Evolutionary conservation across 2,888 invertebrate species (phyloP).

Genomic region (Schizotus pectinicornis): DNA sequence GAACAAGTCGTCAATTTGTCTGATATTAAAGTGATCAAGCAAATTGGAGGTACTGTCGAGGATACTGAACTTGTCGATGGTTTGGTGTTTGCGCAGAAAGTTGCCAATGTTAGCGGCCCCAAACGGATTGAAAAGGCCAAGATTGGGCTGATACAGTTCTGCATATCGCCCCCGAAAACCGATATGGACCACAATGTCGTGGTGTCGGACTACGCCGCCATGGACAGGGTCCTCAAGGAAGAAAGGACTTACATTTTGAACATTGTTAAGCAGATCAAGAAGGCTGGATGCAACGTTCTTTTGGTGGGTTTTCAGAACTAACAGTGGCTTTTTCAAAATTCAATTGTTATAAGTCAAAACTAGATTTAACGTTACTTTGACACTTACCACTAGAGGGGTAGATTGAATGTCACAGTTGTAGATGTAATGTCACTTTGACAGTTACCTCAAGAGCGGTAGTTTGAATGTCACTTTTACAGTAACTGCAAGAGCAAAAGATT

Average conservation of each 20-base stretch:
- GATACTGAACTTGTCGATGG: conserved; percentile 96
- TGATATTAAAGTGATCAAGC: conserved; percentile 96
- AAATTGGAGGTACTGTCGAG: conserved; percentile 96
- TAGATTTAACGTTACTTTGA: too few species aligned
- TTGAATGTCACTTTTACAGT: too few species aligned
- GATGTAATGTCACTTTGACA: too few species aligned
- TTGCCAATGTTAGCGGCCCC: conserved; percentile 90
- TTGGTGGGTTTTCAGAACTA: conserved; percentile 66
- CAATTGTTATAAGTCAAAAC: too few species aligned
- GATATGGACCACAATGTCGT: conserved; percentile 98
- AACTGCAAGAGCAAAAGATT: too few species aligned
- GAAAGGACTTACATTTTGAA: conserved; percentile 97
- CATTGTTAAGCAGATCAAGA: conserved; percentile 98
- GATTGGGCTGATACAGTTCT: conserved; percentile 98
- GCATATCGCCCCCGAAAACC: conserved; percentile 99
- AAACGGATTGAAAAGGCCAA: conserved; percentile 96
- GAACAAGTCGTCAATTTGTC: conserved; percentile 83
- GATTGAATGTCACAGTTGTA: too few species aligned
- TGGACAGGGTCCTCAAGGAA: conserved; percentile 98
- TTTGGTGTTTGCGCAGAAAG: conserved; percentile 90
- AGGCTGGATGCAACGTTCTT: conserved; percentile 96
- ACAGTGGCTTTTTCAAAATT: too few species aligned
- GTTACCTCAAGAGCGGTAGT: too few species aligned
- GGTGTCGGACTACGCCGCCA: conserved; percentile 98
- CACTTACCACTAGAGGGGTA: too few species aligned